Base-by-base conservation (phyloP, 53 echinoderm and acorn worm genomes). In the Holothuria leucospilota region DNA sequence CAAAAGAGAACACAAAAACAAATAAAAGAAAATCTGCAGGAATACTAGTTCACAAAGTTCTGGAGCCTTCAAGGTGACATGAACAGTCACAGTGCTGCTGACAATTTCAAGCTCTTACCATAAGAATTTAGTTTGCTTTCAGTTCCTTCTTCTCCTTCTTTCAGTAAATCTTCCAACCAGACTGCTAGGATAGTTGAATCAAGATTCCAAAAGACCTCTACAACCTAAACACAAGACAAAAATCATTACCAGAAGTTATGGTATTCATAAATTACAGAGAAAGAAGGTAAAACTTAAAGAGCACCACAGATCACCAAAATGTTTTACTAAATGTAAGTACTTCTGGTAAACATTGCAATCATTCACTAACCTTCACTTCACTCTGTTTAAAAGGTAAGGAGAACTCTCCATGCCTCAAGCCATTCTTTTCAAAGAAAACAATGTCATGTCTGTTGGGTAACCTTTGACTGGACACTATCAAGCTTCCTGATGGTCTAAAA, bases 361-460 rank as follows among this genome's bases (percentile, higher is more conserved):
- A 15, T 16, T 0, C 18, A n/a, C 56, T 38, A 77, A 96, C 96
- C 94, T 96, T 90, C 30, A 94, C 94, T 63, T 94, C 85, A 84
- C 82, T 61, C 84, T 85, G 80, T 70, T 86, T 53, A 81, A 97
- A 95, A 2, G 95, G 98, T 27, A 97, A 86, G 4, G 98, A 95
- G 42, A 97, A 97, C 79, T 97, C 93, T 13, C 98, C 95, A 40
- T 95, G 98, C 34, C 91, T 63, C 39, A 97, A 92, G 20, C 98
- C 95, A 71, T 97, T 97, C 82, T 93, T 96, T 88, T 97, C 98
- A 90, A 97, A 95, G 89, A 97, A 97, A n/a, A 97, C 88, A 28
- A 97, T 81, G 51, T 95, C 93, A 64, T 95, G 98, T 51, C 90
- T 90, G 65, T 93, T 90, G 20, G 91, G 90, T 7, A 95, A 90